These are phyloP conservation scores for Spodoptera picta DNA, from an alignment of 2,888 invertebrate genomes.

Conservation along the genomic window DNA sequence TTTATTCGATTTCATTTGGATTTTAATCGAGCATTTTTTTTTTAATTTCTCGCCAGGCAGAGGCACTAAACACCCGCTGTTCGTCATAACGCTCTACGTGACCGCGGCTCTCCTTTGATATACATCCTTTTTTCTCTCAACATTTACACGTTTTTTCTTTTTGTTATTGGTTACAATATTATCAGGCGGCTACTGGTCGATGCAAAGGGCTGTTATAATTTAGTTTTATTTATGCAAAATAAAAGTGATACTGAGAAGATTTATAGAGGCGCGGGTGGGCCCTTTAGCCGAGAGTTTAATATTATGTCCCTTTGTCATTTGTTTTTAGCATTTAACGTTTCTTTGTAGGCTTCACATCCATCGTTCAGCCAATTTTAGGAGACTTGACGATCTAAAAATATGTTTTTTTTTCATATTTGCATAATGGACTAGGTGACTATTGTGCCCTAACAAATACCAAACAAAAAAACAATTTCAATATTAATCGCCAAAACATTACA, in stretches of 20 bases:
- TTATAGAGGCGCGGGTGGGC: constrained; percentile 78
- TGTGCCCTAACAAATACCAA: too few species aligned
- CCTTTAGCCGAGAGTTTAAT: constrained; percentile 54
- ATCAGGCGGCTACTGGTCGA: constrained; percentile 86
- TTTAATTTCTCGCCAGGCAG: constrained; percentile 77
- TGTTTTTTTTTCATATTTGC: too few species aligned
- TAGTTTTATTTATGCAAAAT: constrained; percentile 88
- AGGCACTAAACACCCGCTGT: constrained; percentile 76
- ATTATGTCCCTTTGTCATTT: constrained; percentile 48
- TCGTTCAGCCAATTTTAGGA: too few species aligned
- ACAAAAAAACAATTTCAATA: too few species aligned
- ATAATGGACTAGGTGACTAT: too few species aligned
- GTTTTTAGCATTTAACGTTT: constrained; percentile 46
- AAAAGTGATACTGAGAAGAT: constrained; percentile 81
- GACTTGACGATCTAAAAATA: too few species aligned
- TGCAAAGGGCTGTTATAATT: constrained; percentile 85
- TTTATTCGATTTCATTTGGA: constrained; percentile 69
- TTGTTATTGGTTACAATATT: constrained; percentile 86
- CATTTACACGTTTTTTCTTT: constrained; percentile 77
- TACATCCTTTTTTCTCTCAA: constrained; percentile 77
- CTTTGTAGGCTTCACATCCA: background rate
- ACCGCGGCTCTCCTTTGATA: constrained; percentile 85
- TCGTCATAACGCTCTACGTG: constrained; percentile 87
- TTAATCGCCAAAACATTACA: too few species aligned
- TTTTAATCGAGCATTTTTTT: constrained; percentile 70